These are phyloP conservation scores for Miltochrista miniata DNA, from an alignment of 2,888 invertebrate genomes.

Conservation along the genomic window DNA sequence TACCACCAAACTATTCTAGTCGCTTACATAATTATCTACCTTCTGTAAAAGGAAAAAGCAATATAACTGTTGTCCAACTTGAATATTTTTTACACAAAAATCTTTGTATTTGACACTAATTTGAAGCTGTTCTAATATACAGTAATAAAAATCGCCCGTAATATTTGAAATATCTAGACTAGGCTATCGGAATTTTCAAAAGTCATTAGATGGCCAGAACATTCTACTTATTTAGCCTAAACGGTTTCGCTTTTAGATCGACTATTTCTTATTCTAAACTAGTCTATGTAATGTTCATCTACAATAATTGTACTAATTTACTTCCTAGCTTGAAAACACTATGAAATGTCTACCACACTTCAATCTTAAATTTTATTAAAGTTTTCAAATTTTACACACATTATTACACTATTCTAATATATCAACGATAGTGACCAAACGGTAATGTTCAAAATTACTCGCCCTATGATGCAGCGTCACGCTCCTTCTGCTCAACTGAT, in stretches of 20 bases:
- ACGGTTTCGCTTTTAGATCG: constrained; percentile 43
- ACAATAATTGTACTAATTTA: constrained; percentile 65
- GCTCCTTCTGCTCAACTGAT: constrained; percentile 67
- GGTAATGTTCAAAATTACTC: constrained; percentile 78
- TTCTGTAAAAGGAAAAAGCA: constrained; percentile 47
- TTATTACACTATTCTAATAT: constrained; percentile 71
- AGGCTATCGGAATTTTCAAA: constrained; percentile 53
- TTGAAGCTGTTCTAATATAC: constrained; percentile 70
- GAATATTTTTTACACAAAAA: constrained; percentile 40
- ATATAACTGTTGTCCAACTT: constrained; percentile 33
- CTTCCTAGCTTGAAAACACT: constrained; percentile 53
- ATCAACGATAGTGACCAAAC: constrained; percentile 63
- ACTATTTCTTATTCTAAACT: constrained; percentile 71
- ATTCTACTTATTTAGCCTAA: constrained; percentile 66
- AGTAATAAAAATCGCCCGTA: constrained; percentile 65
- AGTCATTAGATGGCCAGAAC: constrained; percentile 60
- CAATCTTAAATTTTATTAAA: constrained; percentile 47
- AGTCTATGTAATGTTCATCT: constrained; percentile 61
- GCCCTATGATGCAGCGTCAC: constrained; percentile 74
- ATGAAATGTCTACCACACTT: constrained; percentile 71
- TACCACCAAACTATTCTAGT: constrained; percentile 65
- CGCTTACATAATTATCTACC: constrained; percentile 58
- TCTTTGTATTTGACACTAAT: constrained; percentile 44
- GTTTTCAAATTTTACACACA: constrained; percentile 54
- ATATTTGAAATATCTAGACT: constrained; percentile 62